phyloP scores from a whole-genome alignment of 2,113 vertebrate species.

The Gymnarchus niloticus region DNA sequence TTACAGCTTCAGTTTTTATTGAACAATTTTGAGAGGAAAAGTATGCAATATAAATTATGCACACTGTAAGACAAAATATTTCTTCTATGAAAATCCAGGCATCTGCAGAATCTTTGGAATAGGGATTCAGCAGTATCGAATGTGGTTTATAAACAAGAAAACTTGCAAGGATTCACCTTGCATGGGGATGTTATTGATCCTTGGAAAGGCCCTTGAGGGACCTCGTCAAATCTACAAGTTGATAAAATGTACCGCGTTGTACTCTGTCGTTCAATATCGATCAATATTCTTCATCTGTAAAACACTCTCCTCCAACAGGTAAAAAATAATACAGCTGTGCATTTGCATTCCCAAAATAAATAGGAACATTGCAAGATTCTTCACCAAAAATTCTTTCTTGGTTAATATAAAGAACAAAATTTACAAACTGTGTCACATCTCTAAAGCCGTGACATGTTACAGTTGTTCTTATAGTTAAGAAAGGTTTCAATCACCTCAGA shows the following conservation, averaged over 20 bases:
- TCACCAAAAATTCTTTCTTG: neutral
- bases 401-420: neutral
- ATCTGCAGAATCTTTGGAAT: conserved; percentile 15
- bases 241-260: neutral
- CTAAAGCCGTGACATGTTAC: neutral
- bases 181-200: neutral
- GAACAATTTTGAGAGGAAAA: neutral
- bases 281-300: neutral
- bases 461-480: neutral
- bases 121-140: conserved; percentile 10
- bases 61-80: conserved; percentile 11
- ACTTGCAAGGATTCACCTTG: neutral
- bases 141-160: neutral
- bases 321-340: neutral
- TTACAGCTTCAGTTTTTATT: conserved; percentile 4
- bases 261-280: neutral
- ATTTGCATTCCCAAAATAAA: conserved; percentile 2
- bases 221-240: neutral
- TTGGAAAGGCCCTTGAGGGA: conserved; percentile 11
- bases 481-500: neutral
- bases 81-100: conserved; percentile 13
- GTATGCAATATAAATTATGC: conserved; percentile 8
- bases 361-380: neutral
- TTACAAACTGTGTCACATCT: neutral
- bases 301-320: neutral